Percentiles rank a stretch among this genome's conserved stretches.
phyloP scores from a whole-genome alignment of 53 echinoderm and acorn worm species.

The Holothuria leucospilota region DNA sequence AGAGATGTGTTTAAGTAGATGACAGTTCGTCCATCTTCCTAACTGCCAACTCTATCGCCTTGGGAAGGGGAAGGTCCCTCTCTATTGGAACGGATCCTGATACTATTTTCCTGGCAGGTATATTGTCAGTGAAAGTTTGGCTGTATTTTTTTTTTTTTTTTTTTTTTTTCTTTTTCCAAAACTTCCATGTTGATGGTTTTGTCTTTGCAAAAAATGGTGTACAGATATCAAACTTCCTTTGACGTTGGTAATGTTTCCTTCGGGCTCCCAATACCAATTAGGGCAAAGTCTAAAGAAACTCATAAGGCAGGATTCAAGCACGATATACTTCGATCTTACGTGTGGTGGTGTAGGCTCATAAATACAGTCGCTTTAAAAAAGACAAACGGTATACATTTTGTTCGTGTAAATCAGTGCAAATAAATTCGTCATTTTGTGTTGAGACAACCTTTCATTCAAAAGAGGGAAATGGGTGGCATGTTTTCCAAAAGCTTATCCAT shows the following conservation, averaged over 20 bases:
- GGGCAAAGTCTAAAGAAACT: conserved; percentile 1
- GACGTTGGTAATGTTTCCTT: neutral
- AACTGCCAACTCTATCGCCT: neutral
- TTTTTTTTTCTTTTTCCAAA: no score
- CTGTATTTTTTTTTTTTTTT: neutral
- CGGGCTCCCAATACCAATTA: neutral
- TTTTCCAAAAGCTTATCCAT: no score
- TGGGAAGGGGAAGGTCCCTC: neutral
- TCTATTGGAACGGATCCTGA: neutral
- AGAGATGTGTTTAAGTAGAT: neutral
- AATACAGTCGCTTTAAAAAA: neutral
- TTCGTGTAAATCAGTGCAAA: no score
- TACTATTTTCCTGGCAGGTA: conserved; percentile 46
- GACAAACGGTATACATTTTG: no score
- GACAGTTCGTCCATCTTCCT: neutral
- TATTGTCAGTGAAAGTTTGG: conserved; percentile 8
- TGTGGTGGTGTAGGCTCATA: conserved; percentile 2
- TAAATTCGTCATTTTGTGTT: no score
- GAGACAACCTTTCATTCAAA: no score
- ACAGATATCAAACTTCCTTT: neutral
- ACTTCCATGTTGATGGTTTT: neutral
- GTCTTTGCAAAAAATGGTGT: neutral
- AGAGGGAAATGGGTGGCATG: no score
- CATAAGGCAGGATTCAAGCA: conserved; percentile 26
- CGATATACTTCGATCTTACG: conserved; percentile 5